Base-by-base conservation (phyloP, 2,113 vertebrate species). In the Copsychus sechellarum region DNA sequence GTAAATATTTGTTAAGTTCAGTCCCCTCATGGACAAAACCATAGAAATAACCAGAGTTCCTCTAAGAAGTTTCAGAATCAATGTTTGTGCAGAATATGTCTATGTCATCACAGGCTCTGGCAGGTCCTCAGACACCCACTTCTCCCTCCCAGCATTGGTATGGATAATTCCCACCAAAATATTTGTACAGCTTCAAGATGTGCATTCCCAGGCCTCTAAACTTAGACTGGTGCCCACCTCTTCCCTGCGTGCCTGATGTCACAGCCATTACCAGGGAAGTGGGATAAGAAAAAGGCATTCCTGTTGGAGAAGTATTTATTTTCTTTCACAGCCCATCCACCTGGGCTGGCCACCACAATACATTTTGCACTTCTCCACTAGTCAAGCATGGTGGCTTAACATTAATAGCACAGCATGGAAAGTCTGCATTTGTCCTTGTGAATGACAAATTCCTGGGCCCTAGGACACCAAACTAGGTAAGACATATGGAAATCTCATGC, bases 361-460 rank as follows among this genome's bases (percentile, higher is more conserved):
- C n/a, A 56, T 92, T 92, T 60, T 95, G 77, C 48, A 8, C 43
- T 91, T 94, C 93, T 88, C 79, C 64, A 40, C 76, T 31, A 64
- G 88, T 74, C 93, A 97, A 94, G 93, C 92, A 64, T 69, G 60
- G 61, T 93, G 56, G 60, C n/a, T 86, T 64, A 83, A 78, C 65
- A 78, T 92, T 77, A 94, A 86, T 20, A 93, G 92, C 61, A 84
- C 40, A 67, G 90, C 69, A 88, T 38, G 56, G 51, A 93, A 81
- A 93, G 80, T 74, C 71, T 40, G 13, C 53, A 1, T 70, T 96
- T 56, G 93, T 79, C 92, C 94, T 95, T 96, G 85, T 71, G 82
- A 96, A 92, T 93, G 83, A 95, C 61, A 76, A 90, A 94, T 76
- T 50, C 72, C 57, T 48, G 67, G 60, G 62, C 90, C 84, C 69